Base-by-base conservation (phyloP, 2,888 invertebrate species). In the Gasteruption jaculator region DNA sequence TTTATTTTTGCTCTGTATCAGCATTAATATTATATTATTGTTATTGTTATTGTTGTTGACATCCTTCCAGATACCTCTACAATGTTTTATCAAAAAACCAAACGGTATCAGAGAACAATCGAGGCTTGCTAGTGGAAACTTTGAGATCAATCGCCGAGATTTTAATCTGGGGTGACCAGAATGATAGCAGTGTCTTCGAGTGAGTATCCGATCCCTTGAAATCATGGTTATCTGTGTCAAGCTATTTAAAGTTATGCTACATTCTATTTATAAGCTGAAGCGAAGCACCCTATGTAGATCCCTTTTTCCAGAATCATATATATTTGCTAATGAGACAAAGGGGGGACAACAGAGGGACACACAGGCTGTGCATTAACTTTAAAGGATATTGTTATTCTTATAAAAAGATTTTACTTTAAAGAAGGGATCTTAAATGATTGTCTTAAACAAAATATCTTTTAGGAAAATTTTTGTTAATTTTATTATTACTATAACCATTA, bases 181-280 rank as follows among this genome's bases (percentile, higher is more conserved):
- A 99, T 79, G 99, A 99, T 73, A 93, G 95, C 61, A 90, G 94
- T 40, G 97, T 99, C 20, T 99, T 99, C 75, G 99, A 99, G 97
- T 99, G 78, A 83, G 88, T 81, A 38, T 15, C 18, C 38, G 11
- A 16, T 14, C n/a, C n/a, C n/a, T n/a, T n/a, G n/a, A n/a, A n/a
- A n/a, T n/a, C n/a, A n/a, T n/a, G n/a, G n/a, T n/a, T n/a, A n/a
- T n/a, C n/a, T n/a, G n/a, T n/a, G n/a, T n/a, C n/a, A n/a, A n/a
- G n/a, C n/a, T n/a, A n/a, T n/a, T n/a, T n/a, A n/a, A n/a, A n/a
- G n/a, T n/a, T n/a, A n/a, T n/a, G n/a, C n/a, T n/a, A n/a, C n/a
- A n/a, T n/a, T n/a, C n/a, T n/a, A n/a, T n/a, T n/a, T n/a, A n/a
- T n/a, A n/a, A n/a, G n/a, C n/a, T n/a, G n/a, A n/a, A n/a, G n/a